These are phyloP conservation scores for Eupeodes latifasciatus DNA, from an alignment of 2,888 invertebrate genomes.

Conservation along the genomic window DNA sequence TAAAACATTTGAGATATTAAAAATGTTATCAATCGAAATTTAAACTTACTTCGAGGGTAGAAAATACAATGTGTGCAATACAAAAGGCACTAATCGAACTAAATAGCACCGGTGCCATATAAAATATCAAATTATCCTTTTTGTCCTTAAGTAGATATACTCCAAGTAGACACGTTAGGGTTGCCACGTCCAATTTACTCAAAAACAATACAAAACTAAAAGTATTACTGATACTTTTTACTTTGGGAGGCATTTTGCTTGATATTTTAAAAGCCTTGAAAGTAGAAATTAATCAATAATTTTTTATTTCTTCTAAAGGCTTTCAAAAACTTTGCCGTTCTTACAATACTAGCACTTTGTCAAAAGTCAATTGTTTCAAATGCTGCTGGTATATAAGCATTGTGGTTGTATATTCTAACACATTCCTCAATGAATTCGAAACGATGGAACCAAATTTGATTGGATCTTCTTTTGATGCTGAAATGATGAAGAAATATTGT, in stretches of 20 bases:
- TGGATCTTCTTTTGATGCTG: not conserved
- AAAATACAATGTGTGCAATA: conserved; percentile 96
- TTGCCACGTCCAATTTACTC: conserved; percentile 91
- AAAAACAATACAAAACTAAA: conserved; percentile 95
- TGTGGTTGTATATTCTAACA: conserved; percentile 95
- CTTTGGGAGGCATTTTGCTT: conserved; percentile 91
- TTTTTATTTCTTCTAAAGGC: not conserved
- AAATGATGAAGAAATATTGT: not conserved
- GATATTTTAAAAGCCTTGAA: conserved; percentile 93
- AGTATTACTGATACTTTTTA: conserved; percentile 92
- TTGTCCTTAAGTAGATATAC: conserved; percentile 90
- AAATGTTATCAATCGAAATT: not conserved
- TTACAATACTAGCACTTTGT: conserved; percentile 93
- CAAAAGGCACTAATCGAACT: conserved; percentile 94
- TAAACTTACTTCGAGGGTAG: conserved; percentile 92
- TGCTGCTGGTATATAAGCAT: conserved; percentile 96
- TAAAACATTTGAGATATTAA: conserved; percentile 15
- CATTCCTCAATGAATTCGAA: not conserved
- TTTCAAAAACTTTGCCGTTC: conserved; percentile 69
- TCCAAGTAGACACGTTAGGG: conserved; percentile 91
- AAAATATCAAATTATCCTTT: conserved; percentile 89
- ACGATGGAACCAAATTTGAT: not conserved
- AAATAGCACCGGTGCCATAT: conserved; percentile 93
- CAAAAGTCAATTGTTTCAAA: conserved; percentile 96
- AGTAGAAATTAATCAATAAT: not conserved